Base-by-base conservation (phyloP, 1,140 invertebrate species). In the roundworm (Caenorhabditis elegans) region DNA sequence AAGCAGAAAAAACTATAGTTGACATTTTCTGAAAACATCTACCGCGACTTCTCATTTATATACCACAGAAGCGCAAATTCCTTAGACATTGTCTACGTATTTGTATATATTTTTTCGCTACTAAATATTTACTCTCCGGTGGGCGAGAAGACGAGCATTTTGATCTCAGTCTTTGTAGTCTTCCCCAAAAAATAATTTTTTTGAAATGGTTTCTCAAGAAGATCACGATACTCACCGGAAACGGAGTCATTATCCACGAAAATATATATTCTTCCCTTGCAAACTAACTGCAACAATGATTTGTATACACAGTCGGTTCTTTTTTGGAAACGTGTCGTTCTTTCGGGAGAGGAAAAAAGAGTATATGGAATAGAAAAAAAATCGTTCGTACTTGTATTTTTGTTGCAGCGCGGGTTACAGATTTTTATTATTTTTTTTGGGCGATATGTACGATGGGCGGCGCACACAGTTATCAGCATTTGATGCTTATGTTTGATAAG, bases 161-260 rank as follows among this genome's bases (percentile, higher is more conserved):
- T 70, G 60, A 39, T 70, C 60, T 70, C 34, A 70, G 34, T 70
- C 60, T 70, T 70, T 70, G 60, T 39, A 43, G 60, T 70, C 34
- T 60, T 5, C 49, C 24, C 49, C 47, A 19, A n/a, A 17, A 17
- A 13, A 60, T 17, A 31, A 28, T 60, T 60, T 60, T 34, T 34
- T 11, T 15, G 26, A n/a, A n/a, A n/a, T n/a, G n/a, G 39, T 15
- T 43, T 43, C 39, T 43, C 39, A 15, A 5, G 39, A 43, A 15
- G 39, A 43, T 43, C 15, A 5, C 39, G 15, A 11, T 70, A 70
- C 60, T 70, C 34, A 70, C 60, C 60, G 60, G 60, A 22, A 70
- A 70, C 6, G 60, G 34, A 4, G 19, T 13, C 60, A 70, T 70
- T 24, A 13, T n/a, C 11, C 13, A 10, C 19, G 17, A 8, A 70